phyloP scores from a whole-genome alignment of 2,888 invertebrate genomes.

The Nomada fucata region DNA sequence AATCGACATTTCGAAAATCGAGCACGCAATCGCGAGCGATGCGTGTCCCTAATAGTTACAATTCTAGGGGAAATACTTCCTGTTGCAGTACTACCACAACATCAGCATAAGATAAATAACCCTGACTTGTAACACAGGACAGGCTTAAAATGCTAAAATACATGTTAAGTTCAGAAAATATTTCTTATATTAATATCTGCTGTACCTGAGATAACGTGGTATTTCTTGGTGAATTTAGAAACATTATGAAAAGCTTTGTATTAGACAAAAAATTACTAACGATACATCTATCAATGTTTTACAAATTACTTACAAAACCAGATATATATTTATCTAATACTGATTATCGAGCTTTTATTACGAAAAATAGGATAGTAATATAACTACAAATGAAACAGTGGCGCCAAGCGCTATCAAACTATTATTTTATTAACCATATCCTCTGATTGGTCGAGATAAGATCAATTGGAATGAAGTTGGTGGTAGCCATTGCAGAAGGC shows the following conservation, averaged over 20 bases:
- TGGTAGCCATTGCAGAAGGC: conserved; percentile 79
- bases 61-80: conserved; percentile 22
- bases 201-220: not conserved
- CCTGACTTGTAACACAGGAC: not conserved
- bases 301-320: not conserved
- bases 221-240: not conserved
- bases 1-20: conserved; percentile 88
- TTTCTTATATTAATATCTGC: not conserved
- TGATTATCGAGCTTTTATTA: not conserved
- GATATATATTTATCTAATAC: not conserved
- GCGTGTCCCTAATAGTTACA: conserved; percentile 16
- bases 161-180: not conserved
- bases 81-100: conserved; percentile 52
- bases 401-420: conserved; percentile 30
- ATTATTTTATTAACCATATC: conserved; percentile 40
- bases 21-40: conserved; percentile 49
- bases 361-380: not conserved
- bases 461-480: conserved; percentile 70
- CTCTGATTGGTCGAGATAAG: conserved; percentile 63
- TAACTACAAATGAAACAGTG: conserved; percentile 6
- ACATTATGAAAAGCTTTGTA: not conserved
- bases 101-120: conserved; percentile 4
- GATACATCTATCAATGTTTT: not conserved
- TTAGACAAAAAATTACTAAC: not conserved
- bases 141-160: not conserved